Conservation (phyloP, 2,888 invertebrate genomes). For the Orchesellides sinensis region DNA sequence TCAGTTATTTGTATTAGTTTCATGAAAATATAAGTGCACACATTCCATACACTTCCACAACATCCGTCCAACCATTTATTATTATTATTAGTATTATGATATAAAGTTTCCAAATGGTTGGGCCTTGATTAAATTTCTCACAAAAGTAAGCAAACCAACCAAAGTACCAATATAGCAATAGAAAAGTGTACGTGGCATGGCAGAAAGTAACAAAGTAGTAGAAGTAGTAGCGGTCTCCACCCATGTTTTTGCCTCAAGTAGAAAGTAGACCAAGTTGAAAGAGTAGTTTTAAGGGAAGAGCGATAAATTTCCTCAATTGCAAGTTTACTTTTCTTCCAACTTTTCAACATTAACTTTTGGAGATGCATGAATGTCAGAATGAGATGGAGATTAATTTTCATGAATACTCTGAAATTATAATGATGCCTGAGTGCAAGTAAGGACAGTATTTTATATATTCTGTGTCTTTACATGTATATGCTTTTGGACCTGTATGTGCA, state of each 20-base stretch:
- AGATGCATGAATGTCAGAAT: conserved; percentile 41
- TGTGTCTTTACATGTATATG: neutral
- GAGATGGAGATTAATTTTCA: conserved; percentile 48
- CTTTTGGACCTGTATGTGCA: neutral
- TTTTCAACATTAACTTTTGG: conserved; percentile 37
- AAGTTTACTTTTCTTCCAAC: conserved; percentile 45
- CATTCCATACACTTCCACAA: conserved; percentile 16
- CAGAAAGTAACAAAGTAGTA: neutral
- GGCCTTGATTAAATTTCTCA: conserved; percentile 45
- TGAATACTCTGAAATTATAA: conserved; percentile 32
- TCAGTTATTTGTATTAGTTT: no score
- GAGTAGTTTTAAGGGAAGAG: neutral
- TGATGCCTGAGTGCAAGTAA: conserved; percentile 26
- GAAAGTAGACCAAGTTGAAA: conserved; percentile 6
- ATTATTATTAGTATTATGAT: conserved; percentile 48
- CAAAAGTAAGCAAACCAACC: conserved; percentile 31
- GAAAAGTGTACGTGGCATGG: no score
- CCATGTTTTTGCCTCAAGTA: conserved; percentile 27
- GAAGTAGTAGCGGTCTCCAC: conserved; percentile 2
- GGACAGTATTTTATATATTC: no score
- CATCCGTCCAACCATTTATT: conserved; percentile 46
- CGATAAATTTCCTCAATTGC: conserved; percentile 44
- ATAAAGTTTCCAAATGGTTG: conserved; percentile 44
- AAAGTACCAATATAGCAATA: neutral
- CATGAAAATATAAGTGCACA: no score